A percentile compares a stretch with the other conserved stretches of the same genome.
These are phyloP conservation scores for Embiotoca jacksoni DNA, from an alignment of 2,113 vertebrate species.

Conservation along the genomic window DNA sequence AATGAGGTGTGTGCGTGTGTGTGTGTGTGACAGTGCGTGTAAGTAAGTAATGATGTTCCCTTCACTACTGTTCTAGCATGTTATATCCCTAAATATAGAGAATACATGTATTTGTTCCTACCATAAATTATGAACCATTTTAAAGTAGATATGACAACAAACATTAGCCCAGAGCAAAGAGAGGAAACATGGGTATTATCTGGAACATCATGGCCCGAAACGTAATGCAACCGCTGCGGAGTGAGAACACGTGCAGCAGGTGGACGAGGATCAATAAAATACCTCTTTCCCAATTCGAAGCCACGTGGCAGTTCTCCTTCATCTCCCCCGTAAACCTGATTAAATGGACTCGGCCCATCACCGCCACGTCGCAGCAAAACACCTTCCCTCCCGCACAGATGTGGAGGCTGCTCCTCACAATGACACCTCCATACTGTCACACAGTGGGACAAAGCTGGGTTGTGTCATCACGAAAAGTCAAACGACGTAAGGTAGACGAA, in stretches of 20 bases:
- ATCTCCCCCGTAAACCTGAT: conserved; percentile 41
- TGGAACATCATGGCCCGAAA: neutral
- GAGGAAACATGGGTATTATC: neutral
- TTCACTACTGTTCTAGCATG: neutral
- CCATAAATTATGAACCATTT: neutral
- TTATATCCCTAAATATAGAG: neutral
- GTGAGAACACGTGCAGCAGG: neutral
- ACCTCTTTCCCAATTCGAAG: conserved; percentile 16
- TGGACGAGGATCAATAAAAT: conserved; percentile 20
- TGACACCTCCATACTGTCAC: conserved; percentile 33
- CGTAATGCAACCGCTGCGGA: conserved; percentile 9
- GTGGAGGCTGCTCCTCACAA: conserved; percentile 5
- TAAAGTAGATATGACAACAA: neutral
- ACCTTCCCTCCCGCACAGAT: conserved; percentile 12
- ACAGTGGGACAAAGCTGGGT: conserved; percentile 9
- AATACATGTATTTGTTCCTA: conserved; percentile 2
- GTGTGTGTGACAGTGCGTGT: neutral
- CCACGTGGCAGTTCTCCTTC: conserved; percentile 24
- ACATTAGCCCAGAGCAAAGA: neutral
- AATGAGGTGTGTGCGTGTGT: neutral
- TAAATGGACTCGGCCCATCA: conserved; percentile 37
- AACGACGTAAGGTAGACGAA: neutral
- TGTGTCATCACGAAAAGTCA: conserved; percentile 28
- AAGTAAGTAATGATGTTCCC: neutral
- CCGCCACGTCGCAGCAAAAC: conserved; percentile 10